Evolutionary conservation across 1,140 invertebrate species (phyloP), one percentile per base, ranked within the genome.

Genomic region (Chlorops oryzae): DNA sequence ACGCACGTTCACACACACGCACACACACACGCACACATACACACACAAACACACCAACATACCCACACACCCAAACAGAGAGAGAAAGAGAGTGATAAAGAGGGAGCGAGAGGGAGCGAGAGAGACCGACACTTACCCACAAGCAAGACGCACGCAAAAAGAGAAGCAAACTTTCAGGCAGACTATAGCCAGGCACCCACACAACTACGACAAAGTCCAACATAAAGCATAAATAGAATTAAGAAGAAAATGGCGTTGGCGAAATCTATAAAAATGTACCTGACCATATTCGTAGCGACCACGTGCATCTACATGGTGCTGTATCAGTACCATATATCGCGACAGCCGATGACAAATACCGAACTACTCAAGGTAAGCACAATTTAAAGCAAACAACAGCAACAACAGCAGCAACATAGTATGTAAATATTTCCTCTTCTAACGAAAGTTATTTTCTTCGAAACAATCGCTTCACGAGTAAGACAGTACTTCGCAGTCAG

Each of bases 201-300:
- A n/a, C n/a, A n/a, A n/a, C n/a, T n/a, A n/a, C n/a, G n/a, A 38
- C 6, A 38, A 38, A 38, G 18, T 38, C 18, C 6, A 38, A 43
- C 3, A 43, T 24, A n/a, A n/a, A n/a, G n/a, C n/a, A n/a, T n/a
- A n/a, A n/a, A n/a, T n/a, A n/a, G 7, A 13, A 9, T 32, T 15
- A 7, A 5, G 22, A n/a, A 20, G 46, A 67, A 70, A 51, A 66
- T 68, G 67, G 59, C 61, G 32, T 46, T 69, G 51, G 66, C 62
- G 17, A 69, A 65, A 63, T 69, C 69, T 47, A 62, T 67, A 51
- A 72, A 69, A 72, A 71, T 72, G 69, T 72, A 71, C 68, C 65
- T 72, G 63, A 72, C 69, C 44, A 71, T 72, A 54, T 69, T 72
- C 54, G 48, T 72, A 56, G 60, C 63, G 42, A 72, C 69, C 47